A percentile compares a stretch with the other conserved stretches of the same genome.
phyloP scores from a whole-genome alignment of 1,140 invertebrate genomes.

The Bombus superbus region DNA sequence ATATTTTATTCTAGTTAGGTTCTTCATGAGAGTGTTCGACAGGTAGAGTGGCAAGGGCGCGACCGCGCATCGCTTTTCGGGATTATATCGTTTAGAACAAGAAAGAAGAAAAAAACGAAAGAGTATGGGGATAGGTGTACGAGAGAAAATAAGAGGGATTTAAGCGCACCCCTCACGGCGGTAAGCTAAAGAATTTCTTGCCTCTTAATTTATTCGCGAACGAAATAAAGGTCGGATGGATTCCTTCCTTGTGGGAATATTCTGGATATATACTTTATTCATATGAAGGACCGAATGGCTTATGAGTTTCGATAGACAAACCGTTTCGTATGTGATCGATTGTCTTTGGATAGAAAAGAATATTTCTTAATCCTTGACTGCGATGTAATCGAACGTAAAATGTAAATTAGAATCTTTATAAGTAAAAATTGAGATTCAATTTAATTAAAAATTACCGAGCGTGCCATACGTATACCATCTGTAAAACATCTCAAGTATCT shows the following conservation, averaged over 20 bases:
- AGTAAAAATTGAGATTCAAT: no score
- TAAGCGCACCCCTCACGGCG: not conserved
- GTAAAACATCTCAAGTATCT: no score
- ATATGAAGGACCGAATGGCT: not conserved
- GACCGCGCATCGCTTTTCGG: conserved; percentile 54
- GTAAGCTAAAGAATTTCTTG: conserved; percentile 1
- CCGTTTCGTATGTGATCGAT: not conserved
- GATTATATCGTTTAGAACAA: conserved; percentile 64
- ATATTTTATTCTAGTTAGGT: not conserved
- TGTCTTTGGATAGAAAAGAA: not conserved
- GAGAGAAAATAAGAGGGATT: conserved; percentile 21
- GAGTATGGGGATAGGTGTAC: not conserved
- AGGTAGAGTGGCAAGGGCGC: conserved; percentile 54
- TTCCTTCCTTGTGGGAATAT: conserved; percentile 48
- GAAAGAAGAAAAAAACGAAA: not conserved
- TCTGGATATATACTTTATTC: not conserved
- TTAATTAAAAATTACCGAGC: no score
- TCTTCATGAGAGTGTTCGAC: conserved; percentile 1
- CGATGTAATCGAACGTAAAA: no score
- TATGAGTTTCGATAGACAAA: not conserved
- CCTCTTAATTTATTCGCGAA: conserved; percentile 65
- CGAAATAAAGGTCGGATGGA: conserved; percentile 4
- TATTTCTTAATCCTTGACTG: not conserved
- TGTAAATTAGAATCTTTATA: no score
- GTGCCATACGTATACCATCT: no score